A percentile compares a stretch with the other conserved stretches of the same genome.
Conservation (phyloP, 1,140 invertebrate genomes). For the Lamellibrachia luymesi region DNA sequence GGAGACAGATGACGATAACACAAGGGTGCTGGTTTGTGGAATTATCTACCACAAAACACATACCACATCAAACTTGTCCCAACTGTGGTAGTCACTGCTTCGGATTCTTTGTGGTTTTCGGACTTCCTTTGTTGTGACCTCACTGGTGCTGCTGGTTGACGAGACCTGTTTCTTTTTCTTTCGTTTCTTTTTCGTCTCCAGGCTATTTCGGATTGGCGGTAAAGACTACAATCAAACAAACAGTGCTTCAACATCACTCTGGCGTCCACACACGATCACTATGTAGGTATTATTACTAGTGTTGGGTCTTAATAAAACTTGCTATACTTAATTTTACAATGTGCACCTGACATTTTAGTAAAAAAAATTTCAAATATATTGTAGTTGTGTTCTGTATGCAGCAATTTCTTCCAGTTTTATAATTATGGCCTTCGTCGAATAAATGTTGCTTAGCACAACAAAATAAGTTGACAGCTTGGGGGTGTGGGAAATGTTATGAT, state of each 20-base stretch:
- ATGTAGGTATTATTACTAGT: too few relatives aligned
- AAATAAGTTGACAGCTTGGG: too few relatives aligned
- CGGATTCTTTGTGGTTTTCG: constrained; percentile 56
- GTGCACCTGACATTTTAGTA: too few relatives aligned
- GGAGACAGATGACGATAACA: not conserved
- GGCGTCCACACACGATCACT: not conserved
- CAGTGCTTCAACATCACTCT: not conserved
- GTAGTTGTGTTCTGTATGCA: too few relatives aligned
- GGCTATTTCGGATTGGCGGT: constrained; percentile 60
- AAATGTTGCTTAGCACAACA: too few relatives aligned
- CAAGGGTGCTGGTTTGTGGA: constrained; percentile 2
- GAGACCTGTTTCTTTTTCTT: constrained; percentile 45
- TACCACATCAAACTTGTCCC: constrained; percentile 82
- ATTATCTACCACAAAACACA: constrained; percentile 37
- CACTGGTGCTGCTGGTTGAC: constrained; percentile 27
- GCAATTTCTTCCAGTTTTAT: too few relatives aligned
- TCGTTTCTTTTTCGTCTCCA: constrained; percentile 48
- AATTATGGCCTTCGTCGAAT: too few relatives aligned
- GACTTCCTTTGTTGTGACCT: not conserved
- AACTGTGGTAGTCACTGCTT: constrained; percentile 69
- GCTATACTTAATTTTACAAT: too few relatives aligned
- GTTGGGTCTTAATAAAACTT: too few relatives aligned
- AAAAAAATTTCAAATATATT: too few relatives aligned
- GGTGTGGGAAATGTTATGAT: too few relatives aligned
- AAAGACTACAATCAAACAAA: constrained; percentile 35